A percentile compares a stretch with the other conserved stretches of the same genome.
Conservation (phyloP, 2,797 vertebrate species). For the Streptopelia turtur region DNA sequence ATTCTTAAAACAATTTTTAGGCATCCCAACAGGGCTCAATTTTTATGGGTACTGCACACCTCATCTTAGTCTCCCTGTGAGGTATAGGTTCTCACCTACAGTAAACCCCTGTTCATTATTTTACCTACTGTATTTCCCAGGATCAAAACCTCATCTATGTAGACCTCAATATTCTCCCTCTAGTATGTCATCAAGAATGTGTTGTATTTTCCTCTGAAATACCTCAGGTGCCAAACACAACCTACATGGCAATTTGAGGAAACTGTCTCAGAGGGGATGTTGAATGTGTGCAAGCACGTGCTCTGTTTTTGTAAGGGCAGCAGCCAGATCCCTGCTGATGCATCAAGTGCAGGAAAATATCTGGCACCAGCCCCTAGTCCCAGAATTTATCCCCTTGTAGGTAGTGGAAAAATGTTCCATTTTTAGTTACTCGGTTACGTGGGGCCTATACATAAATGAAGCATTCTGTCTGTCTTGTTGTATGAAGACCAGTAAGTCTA, state of each 20-base stretch:
- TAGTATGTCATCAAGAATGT: neutral
- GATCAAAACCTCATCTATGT: neutral
- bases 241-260: neutral
- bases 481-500: neutral
- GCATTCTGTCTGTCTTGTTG: neutral
- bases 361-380: neutral
- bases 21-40: neutral
- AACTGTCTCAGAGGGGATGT: neutral
- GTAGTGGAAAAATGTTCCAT: neutral
- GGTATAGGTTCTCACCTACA: accelerated
- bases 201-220: slow-evolving; percentile 24
- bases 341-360: slow-evolving; percentile 41
- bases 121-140: neutral
- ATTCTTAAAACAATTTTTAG: neutral
- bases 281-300: slow-evolving; percentile 4
- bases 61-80: accelerated
- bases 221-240: slow-evolving; percentile 48
- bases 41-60: neutral
- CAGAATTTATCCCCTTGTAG: slow-evolving; percentile 5
- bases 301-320: slow-evolving; percentile 46
- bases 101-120: neutral
- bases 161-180: neutral
- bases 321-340: slow-evolving; percentile 50
- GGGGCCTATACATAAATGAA: neutral
- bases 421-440: neutral